phyloP scores from a whole-genome alignment of 2,888 invertebrate genomes.

The Lysandra bellargus region DNA sequence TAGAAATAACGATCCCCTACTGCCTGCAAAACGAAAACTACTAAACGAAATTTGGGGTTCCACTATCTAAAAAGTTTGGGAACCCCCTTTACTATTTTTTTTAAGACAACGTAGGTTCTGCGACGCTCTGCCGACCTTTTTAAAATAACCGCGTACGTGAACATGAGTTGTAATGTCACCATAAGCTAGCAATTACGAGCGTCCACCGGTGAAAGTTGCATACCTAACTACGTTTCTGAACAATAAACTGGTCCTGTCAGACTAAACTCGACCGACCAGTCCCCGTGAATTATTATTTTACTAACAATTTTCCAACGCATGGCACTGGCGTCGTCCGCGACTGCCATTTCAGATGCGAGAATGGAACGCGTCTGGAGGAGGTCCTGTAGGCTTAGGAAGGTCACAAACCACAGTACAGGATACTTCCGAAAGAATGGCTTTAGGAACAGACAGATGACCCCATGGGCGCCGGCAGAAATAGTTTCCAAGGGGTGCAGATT shows the following conservation, averaged over 20 bases:
- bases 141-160: background rate
- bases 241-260: constrained; percentile 61
- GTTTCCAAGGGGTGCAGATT: no score
- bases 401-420: no score
- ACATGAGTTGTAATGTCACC: constrained; percentile 43
- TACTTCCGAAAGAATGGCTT: no score
- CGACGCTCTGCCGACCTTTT: background rate
- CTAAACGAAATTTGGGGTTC: background rate
- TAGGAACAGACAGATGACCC: no score
- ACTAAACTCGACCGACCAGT: constrained; percentile 50
- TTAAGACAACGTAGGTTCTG: background rate
- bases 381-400: no score
- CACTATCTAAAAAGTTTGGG: background rate
- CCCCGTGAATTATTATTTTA: constrained; percentile 52
- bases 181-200: constrained; percentile 46
- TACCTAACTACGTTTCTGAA: constrained; percentile 53
- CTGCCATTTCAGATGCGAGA: background rate
- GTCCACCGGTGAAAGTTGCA: constrained; percentile 56
- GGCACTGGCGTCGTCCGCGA: constrained; percentile 2
- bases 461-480: no score
- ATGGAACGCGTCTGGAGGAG: no score
- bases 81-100: background rate
- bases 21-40: background rate
- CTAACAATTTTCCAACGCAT: constrained; percentile 45
- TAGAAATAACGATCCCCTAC: background rate